Conservation (phyloP, 2,888 invertebrate genomes). For the Synergus gifuensis region DNA sequence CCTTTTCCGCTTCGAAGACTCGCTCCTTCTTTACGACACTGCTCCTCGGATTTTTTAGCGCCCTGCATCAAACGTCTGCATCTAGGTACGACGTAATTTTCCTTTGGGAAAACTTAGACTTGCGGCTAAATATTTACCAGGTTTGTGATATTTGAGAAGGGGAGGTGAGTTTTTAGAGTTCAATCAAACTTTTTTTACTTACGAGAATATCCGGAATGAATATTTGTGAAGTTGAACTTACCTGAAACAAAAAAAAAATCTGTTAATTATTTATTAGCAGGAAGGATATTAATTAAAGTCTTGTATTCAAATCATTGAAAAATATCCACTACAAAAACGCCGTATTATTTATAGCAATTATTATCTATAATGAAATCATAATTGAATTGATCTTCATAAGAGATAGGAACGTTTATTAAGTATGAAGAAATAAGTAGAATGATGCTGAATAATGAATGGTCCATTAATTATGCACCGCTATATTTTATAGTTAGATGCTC, state of each 20-base stretch:
- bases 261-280: not conserved
- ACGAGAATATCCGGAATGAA: not conserved
- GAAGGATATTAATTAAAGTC: too few relatives aligned
- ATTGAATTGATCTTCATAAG: too few relatives aligned
- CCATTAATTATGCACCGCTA: not conserved
- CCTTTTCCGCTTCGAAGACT: constrained; percentile 42
- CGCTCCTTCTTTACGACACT: constrained; percentile 34
- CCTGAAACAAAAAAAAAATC: constrained; percentile 27
- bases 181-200: not conserved
- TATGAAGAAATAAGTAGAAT: not conserved
- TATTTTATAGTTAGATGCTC: not conserved
- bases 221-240: constrained; percentile 31
- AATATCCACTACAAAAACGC: too few relatives aligned
- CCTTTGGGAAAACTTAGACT: constrained; percentile 31
- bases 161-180: not conserved
- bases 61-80: constrained; percentile 29
- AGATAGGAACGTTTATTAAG: not conserved
- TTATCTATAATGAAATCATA: not conserved
- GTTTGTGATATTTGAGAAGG: not conserved
- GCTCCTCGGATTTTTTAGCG: constrained; percentile 39
- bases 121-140: constrained; percentile 17
- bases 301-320: too few relatives aligned
- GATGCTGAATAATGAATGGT: not conserved
- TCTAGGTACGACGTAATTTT: constrained; percentile 9
- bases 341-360: too few relatives aligned